Base-by-base conservation (phyloP, 1,140 invertebrate species). In the Ladona fulva region DNA sequence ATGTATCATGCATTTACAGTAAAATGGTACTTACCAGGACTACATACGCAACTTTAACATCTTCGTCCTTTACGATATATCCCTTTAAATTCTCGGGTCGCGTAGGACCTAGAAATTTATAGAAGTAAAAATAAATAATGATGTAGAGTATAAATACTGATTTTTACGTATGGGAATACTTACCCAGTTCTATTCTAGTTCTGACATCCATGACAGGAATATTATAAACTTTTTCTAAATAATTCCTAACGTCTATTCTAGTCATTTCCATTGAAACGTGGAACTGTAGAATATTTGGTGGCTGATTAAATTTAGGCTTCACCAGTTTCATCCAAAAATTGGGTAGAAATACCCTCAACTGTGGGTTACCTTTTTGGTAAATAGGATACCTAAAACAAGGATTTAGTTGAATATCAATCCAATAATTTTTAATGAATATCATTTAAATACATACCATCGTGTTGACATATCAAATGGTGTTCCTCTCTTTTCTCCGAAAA, bases 291-390 rank as follows among this genome's bases (percentile, higher is more conserved):
- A 93, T 82, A 87, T 97, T 95, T 52, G 90, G 88, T 76, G 92
- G 91, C 24, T 89, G 86, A 0, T 82, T 66, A 52, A 88, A 82
- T 7, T 83, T 81, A 5, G 92, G 90, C 76, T 89, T 87, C 0
- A 97, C 88, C 6, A 98, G 81, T 86, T 97, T 98, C 91, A 98
- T 92, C 92, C 93, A 97, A 85, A 97, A 97, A 85, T 97, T 95
- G 14, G 96, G 95, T 25, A 98, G 84, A 86, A 95, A 97, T 42
- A 97, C 87, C 79, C 95, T 86, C 42, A 95, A 84, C 83, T 98
- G 96, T 25, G 96, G 95, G 85, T 95, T 94, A 12, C 95, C 96
- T 85, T 89, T 91, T 85, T 93, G 92, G 84, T 95, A 97, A 22
- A 96, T 81, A 6, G 95, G 95, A 86, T 97, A 97, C 89, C 93